These are phyloP conservation scores for Dipodomys stephensi DNA, from an alignment of 2,113 vertebrate species.

Conservation along the genomic window DNA sequence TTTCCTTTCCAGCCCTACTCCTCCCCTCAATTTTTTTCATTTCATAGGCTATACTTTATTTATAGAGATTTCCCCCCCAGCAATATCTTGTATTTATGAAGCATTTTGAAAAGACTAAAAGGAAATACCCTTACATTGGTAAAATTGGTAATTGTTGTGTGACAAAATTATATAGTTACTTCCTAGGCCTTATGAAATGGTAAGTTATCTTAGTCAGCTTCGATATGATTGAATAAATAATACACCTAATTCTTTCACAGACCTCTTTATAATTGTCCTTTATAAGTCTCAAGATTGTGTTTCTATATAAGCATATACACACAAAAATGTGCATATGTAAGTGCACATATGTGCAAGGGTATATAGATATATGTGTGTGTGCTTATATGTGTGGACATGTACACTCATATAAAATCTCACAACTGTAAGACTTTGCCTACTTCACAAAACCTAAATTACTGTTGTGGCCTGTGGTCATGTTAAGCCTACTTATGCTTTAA, in stretches of 20 bases:
- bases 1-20: too few relatives aligned
- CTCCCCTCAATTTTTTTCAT: too few relatives aligned
- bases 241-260: background rate
- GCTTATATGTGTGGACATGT: background rate
- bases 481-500: constrained; percentile 29
- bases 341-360: background rate
- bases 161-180: background rate
- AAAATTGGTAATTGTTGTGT: background rate
- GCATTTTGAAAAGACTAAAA: constrained; percentile 7
- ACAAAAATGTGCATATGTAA: background rate
- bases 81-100: constrained; percentile 2
- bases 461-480: constrained; percentile 45
- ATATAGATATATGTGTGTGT: background rate
- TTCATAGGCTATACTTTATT: background rate
- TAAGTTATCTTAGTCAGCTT: constrained; percentile 10
- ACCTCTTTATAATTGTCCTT: background rate
- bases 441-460: constrained; percentile 40
- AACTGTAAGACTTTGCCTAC: background rate
- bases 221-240: constrained; percentile 10
- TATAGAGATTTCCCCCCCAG: background rate
- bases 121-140: background rate
- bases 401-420: background rate
- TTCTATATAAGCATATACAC: background rate
- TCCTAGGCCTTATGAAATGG: background rate
- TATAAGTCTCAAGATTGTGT: background rate